Evolutionary conservation across 1,140 invertebrate genomes (phyloP).

Genomic region (Aphelinus atriplicis): DNA sequence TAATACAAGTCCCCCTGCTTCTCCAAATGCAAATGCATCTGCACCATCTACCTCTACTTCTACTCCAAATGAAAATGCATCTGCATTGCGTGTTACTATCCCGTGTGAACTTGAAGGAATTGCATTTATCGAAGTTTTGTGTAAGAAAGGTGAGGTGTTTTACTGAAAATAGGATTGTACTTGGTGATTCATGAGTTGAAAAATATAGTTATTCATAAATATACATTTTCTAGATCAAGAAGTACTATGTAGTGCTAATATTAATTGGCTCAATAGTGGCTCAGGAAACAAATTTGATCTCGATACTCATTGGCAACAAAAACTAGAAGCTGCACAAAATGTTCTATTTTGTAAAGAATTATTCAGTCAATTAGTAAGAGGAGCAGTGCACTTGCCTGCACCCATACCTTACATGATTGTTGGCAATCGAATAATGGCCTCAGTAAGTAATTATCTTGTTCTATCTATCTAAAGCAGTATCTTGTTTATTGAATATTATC

Average conservation of each 20-base stretch:
- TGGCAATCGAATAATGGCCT: slow-evolving; percentile 96
- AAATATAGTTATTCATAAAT: background rate
- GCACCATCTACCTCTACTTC: slow-evolving; percentile 45
- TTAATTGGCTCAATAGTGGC: slow-evolving; percentile 78
- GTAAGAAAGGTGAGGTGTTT: slow-evolving; percentile 80
- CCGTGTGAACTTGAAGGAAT: slow-evolving; percentile 94
- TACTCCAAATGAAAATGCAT: slow-evolving; percentile 68
- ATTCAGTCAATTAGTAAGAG: slow-evolving; percentile 92
- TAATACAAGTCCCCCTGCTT: slow-evolving; percentile 67
- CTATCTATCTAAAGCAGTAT: background rate
- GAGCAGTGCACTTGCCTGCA: slow-evolving; percentile 92
- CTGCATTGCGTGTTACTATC: slow-evolving; percentile 89
- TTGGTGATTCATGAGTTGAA: background rate
- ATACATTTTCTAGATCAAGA: slow-evolving; percentile 75
- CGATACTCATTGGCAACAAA: slow-evolving; percentile 92
- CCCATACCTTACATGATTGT: slow-evolving; percentile 96
- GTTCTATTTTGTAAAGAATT: slow-evolving; percentile 97
- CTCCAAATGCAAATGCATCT: slow-evolving; percentile 56
- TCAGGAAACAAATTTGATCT: slow-evolving; percentile 73
- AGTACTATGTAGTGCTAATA: slow-evolving; percentile 80
- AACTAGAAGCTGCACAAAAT: slow-evolving; percentile 95
- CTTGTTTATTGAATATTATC: too few species aligned
- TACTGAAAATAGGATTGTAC: background rate
- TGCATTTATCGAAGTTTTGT: slow-evolving; percentile 94
- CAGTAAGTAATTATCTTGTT: slow-evolving; percentile 71